These are phyloP conservation scores for Pristionchus japonicus DNA, from an alignment of 2,888 invertebrate genomes.

Conservation along the genomic window DNA sequence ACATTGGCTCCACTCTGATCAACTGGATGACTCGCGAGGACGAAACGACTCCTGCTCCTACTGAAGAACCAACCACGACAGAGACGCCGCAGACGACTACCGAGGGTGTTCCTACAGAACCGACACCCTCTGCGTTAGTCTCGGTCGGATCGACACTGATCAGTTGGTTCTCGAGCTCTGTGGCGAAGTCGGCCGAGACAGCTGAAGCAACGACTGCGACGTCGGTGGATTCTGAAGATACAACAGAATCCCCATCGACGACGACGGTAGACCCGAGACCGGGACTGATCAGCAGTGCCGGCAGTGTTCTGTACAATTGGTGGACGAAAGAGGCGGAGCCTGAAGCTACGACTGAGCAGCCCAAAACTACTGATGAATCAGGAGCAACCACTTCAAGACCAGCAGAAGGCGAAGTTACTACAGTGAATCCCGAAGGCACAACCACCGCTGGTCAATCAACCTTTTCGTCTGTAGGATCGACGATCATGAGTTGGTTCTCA, in stretches of 20 bases:
- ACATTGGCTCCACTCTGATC: neutral
- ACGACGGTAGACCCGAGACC: slow-evolving; percentile 1
- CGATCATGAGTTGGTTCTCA: neutral
- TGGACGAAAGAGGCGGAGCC: neutral
- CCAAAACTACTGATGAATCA: neutral
- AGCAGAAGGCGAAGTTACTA: neutral
- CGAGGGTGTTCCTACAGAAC: neutral
- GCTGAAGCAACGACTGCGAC: neutral
- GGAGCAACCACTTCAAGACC: neutral
- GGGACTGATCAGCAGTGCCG: neutral
- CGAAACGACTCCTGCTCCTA: neutral
- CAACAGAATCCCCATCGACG: neutral
- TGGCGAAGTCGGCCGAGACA: neutral
- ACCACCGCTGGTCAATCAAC: neutral
- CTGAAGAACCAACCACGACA: neutral
- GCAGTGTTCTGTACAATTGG: slow-evolving; percentile 1
- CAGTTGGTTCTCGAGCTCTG: neutral
- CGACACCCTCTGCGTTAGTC: neutral
- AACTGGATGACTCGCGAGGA: slow-evolving; percentile 29
- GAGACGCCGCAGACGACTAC: neutral
- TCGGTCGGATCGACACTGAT: slow-evolving; percentile 26
- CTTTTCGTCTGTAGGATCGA: neutral
- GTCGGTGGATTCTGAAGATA: no score
- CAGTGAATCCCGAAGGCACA: neutral
- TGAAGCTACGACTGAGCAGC: neutral